Conservation (phyloP, 2,113 vertebrate species). For the Crotalus helleri region DNA sequence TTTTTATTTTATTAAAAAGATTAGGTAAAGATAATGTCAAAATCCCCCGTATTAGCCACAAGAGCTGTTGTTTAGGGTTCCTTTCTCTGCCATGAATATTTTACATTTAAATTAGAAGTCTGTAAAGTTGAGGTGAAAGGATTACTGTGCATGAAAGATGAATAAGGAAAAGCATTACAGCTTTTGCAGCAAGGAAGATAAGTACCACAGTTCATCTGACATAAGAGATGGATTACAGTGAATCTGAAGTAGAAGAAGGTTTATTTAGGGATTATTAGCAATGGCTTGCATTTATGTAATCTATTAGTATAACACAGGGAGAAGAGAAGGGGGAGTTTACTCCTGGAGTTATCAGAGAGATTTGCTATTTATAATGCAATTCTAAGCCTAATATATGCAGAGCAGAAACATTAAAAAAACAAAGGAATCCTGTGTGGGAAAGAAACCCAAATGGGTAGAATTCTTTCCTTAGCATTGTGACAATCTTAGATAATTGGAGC, state of each 20-base stretch:
- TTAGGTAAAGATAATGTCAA: conserved; percentile 41
- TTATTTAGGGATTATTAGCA: conserved; percentile 64
- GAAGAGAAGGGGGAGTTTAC: conserved; percentile 41
- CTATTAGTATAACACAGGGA: conserved; percentile 43
- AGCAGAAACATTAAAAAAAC: conserved; percentile 8
- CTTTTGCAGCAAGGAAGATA: conserved; percentile 55
- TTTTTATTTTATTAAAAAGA: conserved; percentile 40
- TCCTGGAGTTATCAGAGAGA: conserved; percentile 47
- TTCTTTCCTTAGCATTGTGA: neutral
- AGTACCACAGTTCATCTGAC: conserved; percentile 56
- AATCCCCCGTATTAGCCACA: conserved; percentile 38
- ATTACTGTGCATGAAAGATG: conserved; percentile 60
- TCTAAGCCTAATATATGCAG: conserved; percentile 32
- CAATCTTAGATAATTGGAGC: neutral
- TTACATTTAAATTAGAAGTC: conserved; percentile 67
- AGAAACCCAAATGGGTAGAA: conserved; percentile 6
- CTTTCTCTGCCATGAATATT: conserved; percentile 57
- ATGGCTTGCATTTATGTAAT: conserved; percentile 61
- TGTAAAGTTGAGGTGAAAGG: conserved; percentile 63
- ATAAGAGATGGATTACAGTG: conserved; percentile 62
- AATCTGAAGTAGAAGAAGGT: conserved; percentile 52
- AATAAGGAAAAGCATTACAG: conserved; percentile 55
- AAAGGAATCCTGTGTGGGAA: conserved; percentile 1
- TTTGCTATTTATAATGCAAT: conserved; percentile 28
- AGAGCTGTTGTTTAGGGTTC: conserved; percentile 44